Evolutionary conservation across 2,113 vertebrate genomes (phyloP).

Genomic region (Chaetorhynchus papuensis): DNA sequence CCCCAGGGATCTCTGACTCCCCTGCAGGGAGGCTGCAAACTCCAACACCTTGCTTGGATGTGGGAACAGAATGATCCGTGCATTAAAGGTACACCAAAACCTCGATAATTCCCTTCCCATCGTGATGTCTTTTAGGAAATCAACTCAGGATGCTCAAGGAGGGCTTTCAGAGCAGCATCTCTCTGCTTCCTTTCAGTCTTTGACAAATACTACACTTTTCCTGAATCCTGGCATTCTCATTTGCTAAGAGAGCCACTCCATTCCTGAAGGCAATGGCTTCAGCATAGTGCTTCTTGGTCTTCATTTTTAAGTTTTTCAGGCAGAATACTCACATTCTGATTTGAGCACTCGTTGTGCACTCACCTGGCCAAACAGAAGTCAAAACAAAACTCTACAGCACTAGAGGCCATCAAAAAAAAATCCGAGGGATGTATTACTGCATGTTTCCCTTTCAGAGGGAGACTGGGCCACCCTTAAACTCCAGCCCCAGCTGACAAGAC

Average conservation of each 20-base stretch:
- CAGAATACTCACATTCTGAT: neutral
- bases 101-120: neutral
- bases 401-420: neutral
- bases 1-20: neutral
- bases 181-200: neutral
- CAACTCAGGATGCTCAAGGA: neutral
- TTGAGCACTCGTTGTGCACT: neutral
- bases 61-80: neutral
- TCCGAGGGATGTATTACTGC: neutral
- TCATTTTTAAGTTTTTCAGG: neutral
- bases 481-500: neutral
- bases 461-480: neutral
- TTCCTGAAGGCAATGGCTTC: neutral
- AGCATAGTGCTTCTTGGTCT: neutral
- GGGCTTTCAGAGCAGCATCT: neutral
- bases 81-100: fast-evolving
- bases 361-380: neutral
- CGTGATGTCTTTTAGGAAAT: neutral
- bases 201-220: neutral
- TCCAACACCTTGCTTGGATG: neutral
- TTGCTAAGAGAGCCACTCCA: neutral
- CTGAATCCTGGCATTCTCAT: neutral
- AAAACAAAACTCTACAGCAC: neutral
- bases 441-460: neutral
- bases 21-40: neutral